Evolutionary conservation across 2,113 vertebrate genomes (phyloP), one percentile per base, ranked within the genome.

Genomic region (Sialia sialis): DNA sequence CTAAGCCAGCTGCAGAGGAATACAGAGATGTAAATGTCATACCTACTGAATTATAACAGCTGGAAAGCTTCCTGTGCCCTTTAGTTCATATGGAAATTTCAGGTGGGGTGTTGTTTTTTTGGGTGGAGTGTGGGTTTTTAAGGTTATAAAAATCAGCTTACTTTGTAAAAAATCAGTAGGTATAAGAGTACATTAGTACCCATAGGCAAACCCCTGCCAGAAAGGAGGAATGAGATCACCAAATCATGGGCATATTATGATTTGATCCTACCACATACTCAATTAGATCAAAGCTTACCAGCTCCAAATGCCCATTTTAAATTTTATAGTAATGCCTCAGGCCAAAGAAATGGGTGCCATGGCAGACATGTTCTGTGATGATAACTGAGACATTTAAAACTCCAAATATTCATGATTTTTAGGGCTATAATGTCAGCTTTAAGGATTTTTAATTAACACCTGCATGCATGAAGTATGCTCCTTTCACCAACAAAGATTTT

Each of bases 381-480:
- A 96, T 97, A 91, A 93, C 86, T 52, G 84, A 94, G 94, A 82
- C n/a, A 85, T 91, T 95, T 82, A 93, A 80, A 81, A 92, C 63
- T 91, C 74, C 70, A 95, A 94, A 88, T 93, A 95, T 66, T 92
- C 68, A n/a, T 38, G 48, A 80, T 58, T 78, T 91, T 87, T 75
- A 89, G 52, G 75, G 36, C 62, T 93, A 60, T 82, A 97, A 92
- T 94, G 39, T 83, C 84, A 94, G 34, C 88, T 90, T 87, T 59
- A 96, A 93, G 48, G 17, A 90, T 94, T 97, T 97, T 97, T 95
- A 97, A 97, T 97, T 95, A 97, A 96, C 90, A 94, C 75, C 48
- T 91, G 32, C 68, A 62, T 89, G 76, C 43, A 96, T 94, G 96
- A 96, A 95, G 88, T 94, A 38, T 76, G 13, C 69, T 97, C 39